These are phyloP conservation scores for Pelodytes ibericus DNA, from an alignment of 2,797 vertebrate species.

Conservation along the genomic window DNA sequence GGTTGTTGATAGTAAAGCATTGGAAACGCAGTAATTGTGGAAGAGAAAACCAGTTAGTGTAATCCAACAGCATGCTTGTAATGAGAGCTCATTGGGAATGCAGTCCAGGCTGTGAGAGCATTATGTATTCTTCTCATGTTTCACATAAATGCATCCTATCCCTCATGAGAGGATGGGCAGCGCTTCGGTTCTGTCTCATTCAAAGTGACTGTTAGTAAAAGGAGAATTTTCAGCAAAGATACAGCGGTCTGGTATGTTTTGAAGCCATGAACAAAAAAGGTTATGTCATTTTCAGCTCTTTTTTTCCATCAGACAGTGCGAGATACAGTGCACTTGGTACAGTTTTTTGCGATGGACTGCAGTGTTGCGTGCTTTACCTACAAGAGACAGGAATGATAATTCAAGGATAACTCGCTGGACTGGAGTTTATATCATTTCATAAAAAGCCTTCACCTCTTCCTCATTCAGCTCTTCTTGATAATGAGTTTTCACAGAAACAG, in stretches of 20 bases:
- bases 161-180: slow-evolving; percentile 67
- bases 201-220: slow-evolving; percentile 71
- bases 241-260: slow-evolving; percentile 63
- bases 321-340: slow-evolving; percentile 57
- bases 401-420: slow-evolving; percentile 38
- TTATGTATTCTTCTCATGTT: slow-evolving; percentile 79
- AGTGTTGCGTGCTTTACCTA: slow-evolving; percentile 56
- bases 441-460: slow-evolving; percentile 53
- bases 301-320: slow-evolving; percentile 60
- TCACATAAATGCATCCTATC: slow-evolving; percentile 74
- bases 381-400: slow-evolving; percentile 46
- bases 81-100: slow-evolving; percentile 77
- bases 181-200: slow-evolving; percentile 70
- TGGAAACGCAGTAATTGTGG: slow-evolving; percentile 52
- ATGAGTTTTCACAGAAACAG: slow-evolving; percentile 52
- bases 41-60: slow-evolving; percentile 51
- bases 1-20: slow-evolving; percentile 36
- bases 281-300: slow-evolving; percentile 62
- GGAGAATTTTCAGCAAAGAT: slow-evolving; percentile 71
- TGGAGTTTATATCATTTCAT: slow-evolving; percentile 60
- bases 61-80: slow-evolving; percentile 73
- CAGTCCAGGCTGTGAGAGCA: slow-evolving; percentile 68
- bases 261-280: slow-evolving; percentile 64
- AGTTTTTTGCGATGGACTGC: slow-evolving; percentile 60
- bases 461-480: slow-evolving; percentile 18